Percentiles rank a stretch among this genome's conserved stretches.
These are phyloP conservation scores for Anodontia alba DNA, from an alignment of 2,888 invertebrate species.

Conservation along the genomic window DNA sequence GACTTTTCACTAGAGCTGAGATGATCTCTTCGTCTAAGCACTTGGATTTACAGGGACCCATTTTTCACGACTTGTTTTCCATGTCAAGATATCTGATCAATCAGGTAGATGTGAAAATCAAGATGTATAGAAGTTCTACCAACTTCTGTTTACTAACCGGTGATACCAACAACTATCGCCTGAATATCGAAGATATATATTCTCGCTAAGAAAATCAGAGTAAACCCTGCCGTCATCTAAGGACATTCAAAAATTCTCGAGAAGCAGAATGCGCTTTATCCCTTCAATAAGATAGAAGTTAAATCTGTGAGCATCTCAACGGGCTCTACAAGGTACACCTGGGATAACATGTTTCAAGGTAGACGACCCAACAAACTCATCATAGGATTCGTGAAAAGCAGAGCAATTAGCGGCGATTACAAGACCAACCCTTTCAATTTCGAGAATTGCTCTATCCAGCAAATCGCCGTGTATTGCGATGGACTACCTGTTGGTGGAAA, in stretches of 20 bases:
- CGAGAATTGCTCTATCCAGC: conserved; percentile 37
- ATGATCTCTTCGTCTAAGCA: conserved; percentile 21
- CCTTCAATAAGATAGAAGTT: conserved; percentile 29
- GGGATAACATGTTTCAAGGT: conserved; percentile 56
- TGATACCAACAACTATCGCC: conserved; percentile 5
- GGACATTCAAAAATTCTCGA: conserved; percentile 43
- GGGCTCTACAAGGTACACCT: conserved; percentile 29
- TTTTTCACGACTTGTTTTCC: conserved; percentile 48
- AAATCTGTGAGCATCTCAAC: conserved; percentile 32
- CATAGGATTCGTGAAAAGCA: conserved; percentile 44
- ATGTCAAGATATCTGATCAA: conserved; percentile 53
- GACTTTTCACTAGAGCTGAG: conserved; percentile 31
- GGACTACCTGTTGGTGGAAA: conserved; percentile 46
- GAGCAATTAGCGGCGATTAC: conserved; percentile 34
- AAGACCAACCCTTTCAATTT: conserved; percentile 44
- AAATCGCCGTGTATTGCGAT: conserved; percentile 41
- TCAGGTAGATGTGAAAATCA: conserved; percentile 51
- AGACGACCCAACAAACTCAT: conserved; percentile 35
- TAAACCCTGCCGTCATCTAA: conserved; percentile 49
- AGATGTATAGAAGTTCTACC: conserved; percentile 43
- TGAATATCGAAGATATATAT: conserved; percentile 39
- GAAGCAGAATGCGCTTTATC: conserved; percentile 36
- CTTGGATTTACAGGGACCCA: conserved; percentile 47
- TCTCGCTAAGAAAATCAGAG: conserved; percentile 38
- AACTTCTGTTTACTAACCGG: conserved; percentile 42